These are phyloP conservation scores for Pipistrellus pygmaeus DNA, from an alignment of 2,797 vertebrate species.

Conservation along the genomic window DNA sequence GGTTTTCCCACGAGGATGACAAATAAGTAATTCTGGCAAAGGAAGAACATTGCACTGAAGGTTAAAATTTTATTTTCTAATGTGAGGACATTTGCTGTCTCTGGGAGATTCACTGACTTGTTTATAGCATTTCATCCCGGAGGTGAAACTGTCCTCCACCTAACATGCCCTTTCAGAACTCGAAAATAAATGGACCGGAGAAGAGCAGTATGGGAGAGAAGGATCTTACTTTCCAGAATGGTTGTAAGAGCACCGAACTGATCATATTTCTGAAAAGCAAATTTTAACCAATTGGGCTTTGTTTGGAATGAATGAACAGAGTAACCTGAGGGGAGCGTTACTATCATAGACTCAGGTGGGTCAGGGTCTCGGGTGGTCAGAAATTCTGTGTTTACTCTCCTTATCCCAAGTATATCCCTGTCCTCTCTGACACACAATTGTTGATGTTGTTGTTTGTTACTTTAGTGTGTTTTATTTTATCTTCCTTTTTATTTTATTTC, in stretches of 20 bases:
- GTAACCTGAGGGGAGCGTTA: rapidly evolving
- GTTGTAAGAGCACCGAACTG: neutral
- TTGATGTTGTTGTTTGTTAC: too few species aligned
- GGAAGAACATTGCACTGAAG: neutral
- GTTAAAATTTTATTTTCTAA: neutral
- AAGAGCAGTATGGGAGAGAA: neutral
- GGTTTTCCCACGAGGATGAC: neutral
- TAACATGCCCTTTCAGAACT: neutral
- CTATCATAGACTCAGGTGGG: rapidly evolving
- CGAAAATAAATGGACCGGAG: neutral
- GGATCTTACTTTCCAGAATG: neutral
- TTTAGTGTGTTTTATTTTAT: too few species aligned
- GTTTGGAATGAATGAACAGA: neutral
- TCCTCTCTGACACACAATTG: neutral
- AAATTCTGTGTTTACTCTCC: neutral
- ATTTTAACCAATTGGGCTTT: neutral
- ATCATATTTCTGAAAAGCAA: neutral
- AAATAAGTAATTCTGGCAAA: neutral
- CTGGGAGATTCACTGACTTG: neutral
- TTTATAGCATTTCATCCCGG: neutral
- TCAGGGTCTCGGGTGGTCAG: neutral
- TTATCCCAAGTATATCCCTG: neutral
- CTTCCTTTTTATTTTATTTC: too few species aligned
- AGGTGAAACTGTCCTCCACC: neutral
- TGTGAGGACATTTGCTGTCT: rapidly evolving